Percentiles rank a stretch among this genome's conserved stretches.
These are phyloP conservation scores for Apostichopus californicus DNA, from an alignment of 35 echinoderm and acorn worm genomes.

Conservation along the genomic window DNA sequence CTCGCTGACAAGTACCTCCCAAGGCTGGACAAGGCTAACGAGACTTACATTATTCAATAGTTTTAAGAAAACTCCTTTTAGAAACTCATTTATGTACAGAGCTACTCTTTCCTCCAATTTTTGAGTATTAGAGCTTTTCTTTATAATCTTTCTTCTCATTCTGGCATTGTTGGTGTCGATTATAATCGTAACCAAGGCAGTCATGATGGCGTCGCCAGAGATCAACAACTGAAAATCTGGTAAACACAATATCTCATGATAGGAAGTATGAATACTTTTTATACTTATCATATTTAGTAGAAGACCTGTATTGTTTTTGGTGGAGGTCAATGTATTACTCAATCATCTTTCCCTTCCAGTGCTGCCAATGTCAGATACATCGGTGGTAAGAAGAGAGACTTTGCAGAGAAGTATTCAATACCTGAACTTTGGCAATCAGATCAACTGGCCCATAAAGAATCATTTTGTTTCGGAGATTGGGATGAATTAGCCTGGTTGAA, in stretches of 20 bases:
- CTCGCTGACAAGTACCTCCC: too few relatives aligned
- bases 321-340: neutral
- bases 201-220: too few relatives aligned
- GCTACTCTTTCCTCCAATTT: too few relatives aligned
- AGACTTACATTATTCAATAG: too few relatives aligned
- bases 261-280: too few relatives aligned
- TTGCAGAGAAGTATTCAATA: neutral
- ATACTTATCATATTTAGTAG: neutral
- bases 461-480: conserved; percentile 41
- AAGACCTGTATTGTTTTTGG: neutral
- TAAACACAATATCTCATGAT: too few relatives aligned
- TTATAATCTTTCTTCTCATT: too few relatives aligned
- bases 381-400: neutral
- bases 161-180: neutral
- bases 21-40: too few relatives aligned
- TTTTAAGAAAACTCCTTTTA: too few relatives aligned
- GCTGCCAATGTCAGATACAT: conserved; percentile 6
- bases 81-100: too few relatives aligned
- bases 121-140: too few relatives aligned
- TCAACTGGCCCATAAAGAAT: neutral
- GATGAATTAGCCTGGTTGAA: conserved; percentile 41
- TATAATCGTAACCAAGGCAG: neutral
- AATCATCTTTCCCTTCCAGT: neutral
- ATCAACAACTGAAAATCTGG: too few relatives aligned
- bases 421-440: neutral